These are phyloP conservation scores for Xylota sylvarum DNA, from an alignment of 2,888 invertebrate genomes.

Conservation along the genomic window DNA sequence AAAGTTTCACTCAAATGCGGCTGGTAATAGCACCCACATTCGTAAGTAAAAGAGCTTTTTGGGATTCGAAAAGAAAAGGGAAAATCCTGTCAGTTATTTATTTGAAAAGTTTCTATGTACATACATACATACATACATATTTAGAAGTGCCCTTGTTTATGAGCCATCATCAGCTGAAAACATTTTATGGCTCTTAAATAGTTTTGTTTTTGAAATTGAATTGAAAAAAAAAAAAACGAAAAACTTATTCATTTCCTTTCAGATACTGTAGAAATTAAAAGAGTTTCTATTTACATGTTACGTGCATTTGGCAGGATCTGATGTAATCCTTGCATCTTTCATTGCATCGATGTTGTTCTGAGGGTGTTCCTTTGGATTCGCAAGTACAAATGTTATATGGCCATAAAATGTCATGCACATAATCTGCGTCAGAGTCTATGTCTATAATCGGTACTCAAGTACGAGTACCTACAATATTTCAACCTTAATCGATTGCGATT, in stretches of 20 bases:
- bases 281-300: not conserved
- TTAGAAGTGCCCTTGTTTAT: not conserved
- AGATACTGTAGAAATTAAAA: not conserved
- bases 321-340: not conserved
- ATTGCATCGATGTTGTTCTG: too few relatives aligned
- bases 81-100: constrained; percentile 45
- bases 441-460: too few relatives aligned
- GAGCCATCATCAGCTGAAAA: constrained; percentile 9
- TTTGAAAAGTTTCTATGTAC: constrained; percentile 36
- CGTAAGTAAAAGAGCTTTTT: constrained; percentile 21
- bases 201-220: not conserved
- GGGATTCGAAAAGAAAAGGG: constrained; percentile 8
- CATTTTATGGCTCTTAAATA: not conserved
- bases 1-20: constrained; percentile 62
- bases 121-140: too few relatives aligned
- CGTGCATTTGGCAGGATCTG: constrained; percentile 1
- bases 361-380: too few relatives aligned
- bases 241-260: not conserved
- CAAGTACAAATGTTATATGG: not conserved
- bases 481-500: constrained; percentile 6
- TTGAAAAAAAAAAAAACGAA: not conserved
- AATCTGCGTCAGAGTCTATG: not conserved
- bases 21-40: constrained; percentile 47
- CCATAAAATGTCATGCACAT: not conserved
- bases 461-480: not conserved